Evolutionary conservation across 2,113 vertebrate species (phyloP), one percentile per base, ranked within the genome.

Genomic region (Muscicapa adusta): DNA sequence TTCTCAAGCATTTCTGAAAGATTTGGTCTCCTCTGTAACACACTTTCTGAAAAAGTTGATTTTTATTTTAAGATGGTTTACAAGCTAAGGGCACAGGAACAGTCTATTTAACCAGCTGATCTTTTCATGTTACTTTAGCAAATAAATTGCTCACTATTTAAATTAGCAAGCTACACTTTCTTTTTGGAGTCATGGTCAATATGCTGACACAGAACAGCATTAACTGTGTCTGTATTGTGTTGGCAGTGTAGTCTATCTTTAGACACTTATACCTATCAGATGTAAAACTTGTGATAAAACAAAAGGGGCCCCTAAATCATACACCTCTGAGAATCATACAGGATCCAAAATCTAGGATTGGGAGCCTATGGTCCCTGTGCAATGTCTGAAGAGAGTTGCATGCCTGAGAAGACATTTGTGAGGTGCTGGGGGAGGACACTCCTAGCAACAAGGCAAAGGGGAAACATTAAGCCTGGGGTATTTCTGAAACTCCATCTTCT

Each of bases 401-500:
- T 56, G 40, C 38, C 48, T 85, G 36, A 81, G 61, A 82, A 65
- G 61, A 67, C n/a, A 42, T 61, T 85, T 73, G 40, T 33, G 11
- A 91, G 10, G 24, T 53, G 25, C 61, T 20, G 19, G 72, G n/a
- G 60, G 42, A 93, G 57, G 26, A 85, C 40, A 53, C 31, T 89
- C 61, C 36, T 43, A 67, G 73, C 48, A 91, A 82, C 24, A 81
- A 78, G 12, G n/a, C 15, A 82, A 72, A 87, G 22, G 28, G 15
- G 28, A 78, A 85, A 57, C 0, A 0, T 74, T 75, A 61, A 77
- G 72, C 72, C 67, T 80, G 40, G 12, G 29, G 36, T 78, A 33
- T 72, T 94, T 85, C 77, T 94, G 61, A 95, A 93, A 88, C 82
- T 88, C 57, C 40, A 45, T 82, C 77, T 84, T 89, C 65, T 68